A percentile compares a stretch with the other conserved stretches of the same genome.
phyloP scores from a whole-genome alignment of 2,113 vertebrate species.

The Peromyscus californicus region DNA sequence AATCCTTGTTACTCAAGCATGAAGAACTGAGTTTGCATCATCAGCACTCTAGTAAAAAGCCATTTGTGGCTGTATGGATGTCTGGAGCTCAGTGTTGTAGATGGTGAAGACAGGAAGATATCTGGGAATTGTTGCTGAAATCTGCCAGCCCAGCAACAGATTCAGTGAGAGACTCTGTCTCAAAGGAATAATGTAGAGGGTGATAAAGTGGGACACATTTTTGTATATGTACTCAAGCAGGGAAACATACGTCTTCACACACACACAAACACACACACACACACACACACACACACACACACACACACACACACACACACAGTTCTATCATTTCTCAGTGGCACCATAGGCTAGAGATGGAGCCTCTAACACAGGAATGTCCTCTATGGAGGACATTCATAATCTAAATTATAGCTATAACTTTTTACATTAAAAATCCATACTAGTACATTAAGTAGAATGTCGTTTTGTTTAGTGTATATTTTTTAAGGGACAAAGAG shows the following conservation, averaged over 20 bases:
- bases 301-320: not conserved
- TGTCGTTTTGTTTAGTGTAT: not conserved
- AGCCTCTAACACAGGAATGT: no score
- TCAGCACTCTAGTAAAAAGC: not conserved
- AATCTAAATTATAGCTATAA: not conserved
- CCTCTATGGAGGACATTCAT: not conserved
- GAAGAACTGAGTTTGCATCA: not conserved
- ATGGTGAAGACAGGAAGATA: not conserved
- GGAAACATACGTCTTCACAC: not conserved
- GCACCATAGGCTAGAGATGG: no score
- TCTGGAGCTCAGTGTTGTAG: not conserved
- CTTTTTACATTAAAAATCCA: not conserved
- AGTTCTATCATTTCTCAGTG: not conserved
- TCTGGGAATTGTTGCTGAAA: not conserved
- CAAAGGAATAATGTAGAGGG: not conserved
- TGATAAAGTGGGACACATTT: not conserved
- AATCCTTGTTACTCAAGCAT: not conserved
- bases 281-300: not conserved
- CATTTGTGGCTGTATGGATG: not conserved
- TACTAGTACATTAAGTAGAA: not conserved
- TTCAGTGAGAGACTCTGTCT: not conserved
- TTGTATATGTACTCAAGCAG: not conserved
- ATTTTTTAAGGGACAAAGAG: not conserved
- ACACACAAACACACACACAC: not conserved
- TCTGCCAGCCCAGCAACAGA: not conserved